Conservation (phyloP, 2,113 vertebrate species). For the Glaucidium brasilianum region DNA sequence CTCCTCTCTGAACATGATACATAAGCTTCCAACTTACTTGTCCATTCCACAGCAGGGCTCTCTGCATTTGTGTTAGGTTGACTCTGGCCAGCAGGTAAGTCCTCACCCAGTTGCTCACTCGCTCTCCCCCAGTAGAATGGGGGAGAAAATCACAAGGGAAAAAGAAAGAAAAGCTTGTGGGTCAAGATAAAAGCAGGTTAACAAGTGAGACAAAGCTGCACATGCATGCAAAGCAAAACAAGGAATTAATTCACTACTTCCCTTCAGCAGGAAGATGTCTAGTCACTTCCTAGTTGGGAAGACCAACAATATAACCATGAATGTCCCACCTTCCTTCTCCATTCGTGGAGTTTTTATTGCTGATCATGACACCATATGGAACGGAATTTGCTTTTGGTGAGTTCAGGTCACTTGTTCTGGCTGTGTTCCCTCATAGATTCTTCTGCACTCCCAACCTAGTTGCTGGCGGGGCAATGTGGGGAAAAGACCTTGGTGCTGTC, state of each 20-base stretch:
- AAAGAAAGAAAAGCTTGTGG: not conserved
- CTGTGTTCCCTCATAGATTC: too few relatives aligned
- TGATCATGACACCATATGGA: too few relatives aligned
- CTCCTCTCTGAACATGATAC: not conserved
- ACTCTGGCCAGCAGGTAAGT: not conserved
- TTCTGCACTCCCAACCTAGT: too few relatives aligned
- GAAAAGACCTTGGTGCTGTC: not conserved
- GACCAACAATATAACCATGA: not conserved
- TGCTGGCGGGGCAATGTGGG: too few relatives aligned
- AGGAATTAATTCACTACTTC: not conserved
- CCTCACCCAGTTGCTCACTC: rapidly evolving
- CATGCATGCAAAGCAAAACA: not conserved
- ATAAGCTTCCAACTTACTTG: not conserved
- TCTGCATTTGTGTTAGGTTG: not conserved
- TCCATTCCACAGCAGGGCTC: not conserved
- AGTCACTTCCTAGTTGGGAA: not conserved
- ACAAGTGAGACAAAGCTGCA: not conserved
- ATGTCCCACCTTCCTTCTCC: not conserved
- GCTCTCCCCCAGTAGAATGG: rapidly evolving
- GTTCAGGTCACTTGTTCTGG: too few relatives aligned
- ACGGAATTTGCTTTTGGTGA: too few relatives aligned
- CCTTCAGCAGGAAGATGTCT: not conserved
- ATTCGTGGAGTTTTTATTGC: not conserved
- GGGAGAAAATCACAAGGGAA: not conserved
- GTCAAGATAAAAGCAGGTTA: not conserved